These are phyloP conservation scores for Karalla daura DNA, from an alignment of 2,797 vertebrate genomes.

Conservation along the genomic window DNA sequence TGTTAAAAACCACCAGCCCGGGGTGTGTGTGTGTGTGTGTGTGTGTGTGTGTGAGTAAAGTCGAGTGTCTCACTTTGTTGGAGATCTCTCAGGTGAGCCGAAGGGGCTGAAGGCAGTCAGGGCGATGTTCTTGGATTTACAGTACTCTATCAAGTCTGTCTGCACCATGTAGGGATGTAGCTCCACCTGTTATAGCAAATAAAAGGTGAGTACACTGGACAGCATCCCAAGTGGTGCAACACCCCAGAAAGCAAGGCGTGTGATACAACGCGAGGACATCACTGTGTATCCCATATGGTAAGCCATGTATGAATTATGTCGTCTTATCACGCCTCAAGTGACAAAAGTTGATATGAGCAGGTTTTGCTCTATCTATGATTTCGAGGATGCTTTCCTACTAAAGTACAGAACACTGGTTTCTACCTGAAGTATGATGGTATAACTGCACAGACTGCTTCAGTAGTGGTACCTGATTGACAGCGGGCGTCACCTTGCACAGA, in stretches of 20 bases:
- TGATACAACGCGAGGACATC: neutral
- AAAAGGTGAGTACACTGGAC: neutral
- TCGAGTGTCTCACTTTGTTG: conserved; percentile 59
- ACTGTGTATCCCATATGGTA: too few species aligned
- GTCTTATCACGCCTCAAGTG: too few species aligned
- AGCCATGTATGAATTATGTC: too few species aligned
- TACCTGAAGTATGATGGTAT: neutral
- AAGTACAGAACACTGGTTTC: too few species aligned
- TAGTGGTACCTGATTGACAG: conserved; percentile 85
- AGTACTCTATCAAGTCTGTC: conserved; percentile 79
- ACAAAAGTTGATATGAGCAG: too few species aligned
- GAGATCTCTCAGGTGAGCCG: conserved; percentile 80
- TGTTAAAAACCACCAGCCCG: too few species aligned
- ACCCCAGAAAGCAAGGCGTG: too few species aligned
- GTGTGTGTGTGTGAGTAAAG: neutral
- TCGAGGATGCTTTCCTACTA: too few species aligned
- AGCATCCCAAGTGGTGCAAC: too few species aligned
- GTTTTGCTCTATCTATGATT: too few species aligned
- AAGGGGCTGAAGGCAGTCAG: conserved; percentile 83
- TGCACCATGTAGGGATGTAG: conserved; percentile 84
- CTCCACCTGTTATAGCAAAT: conserved; percentile 73
- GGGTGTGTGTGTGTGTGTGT: too few species aligned
- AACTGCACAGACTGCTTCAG: neutral
- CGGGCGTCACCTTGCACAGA: conserved; percentile 78
- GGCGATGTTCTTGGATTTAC: conserved; percentile 77